Evolutionary conservation across 2,113 vertebrate species (phyloP).

Genomic region (Tupaia chinensis): DNA sequence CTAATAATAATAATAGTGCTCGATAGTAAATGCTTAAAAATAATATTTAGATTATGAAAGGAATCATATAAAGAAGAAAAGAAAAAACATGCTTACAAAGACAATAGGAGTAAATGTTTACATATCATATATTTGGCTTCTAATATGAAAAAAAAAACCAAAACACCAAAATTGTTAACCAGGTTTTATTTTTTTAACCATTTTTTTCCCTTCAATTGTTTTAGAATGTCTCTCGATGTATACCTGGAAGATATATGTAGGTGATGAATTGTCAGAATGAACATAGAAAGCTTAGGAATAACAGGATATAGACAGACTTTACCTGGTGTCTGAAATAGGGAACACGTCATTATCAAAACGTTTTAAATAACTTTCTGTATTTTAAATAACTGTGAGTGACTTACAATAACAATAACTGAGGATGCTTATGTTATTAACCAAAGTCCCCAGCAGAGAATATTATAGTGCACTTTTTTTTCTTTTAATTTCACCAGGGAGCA

Average conservation of each 20-base stretch:
- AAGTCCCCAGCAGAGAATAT: constrained; percentile 4
- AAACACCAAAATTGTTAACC: background rate
- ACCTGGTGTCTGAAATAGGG: background rate
- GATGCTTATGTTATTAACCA: constrained; percentile 5
- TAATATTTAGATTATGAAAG: background rate
- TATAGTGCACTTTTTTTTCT: too few species aligned
- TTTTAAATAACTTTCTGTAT: background rate
- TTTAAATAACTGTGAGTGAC: constrained; percentile 21
- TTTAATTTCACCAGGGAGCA: too few species aligned
- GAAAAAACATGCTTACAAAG: constrained; percentile 7
- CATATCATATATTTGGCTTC: background rate
- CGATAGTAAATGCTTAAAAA: background rate
- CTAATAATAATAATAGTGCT: background rate
- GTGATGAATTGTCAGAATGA: constrained; percentile 5
- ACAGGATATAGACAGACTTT: background rate
- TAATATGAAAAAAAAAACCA: too few species aligned
- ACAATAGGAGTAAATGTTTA: background rate
- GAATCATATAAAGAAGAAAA: background rate
- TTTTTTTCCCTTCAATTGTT: background rate
- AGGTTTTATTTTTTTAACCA: background rate
- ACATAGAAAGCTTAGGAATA: background rate
- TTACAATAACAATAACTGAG: background rate
- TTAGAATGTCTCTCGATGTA: background rate
- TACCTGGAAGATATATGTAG: background rate
- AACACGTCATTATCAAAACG: constrained; percentile 14